phyloP scores from a whole-genome alignment of 2,113 vertebrate genomes.

The Chiloscyllium plagiosum region DNA sequence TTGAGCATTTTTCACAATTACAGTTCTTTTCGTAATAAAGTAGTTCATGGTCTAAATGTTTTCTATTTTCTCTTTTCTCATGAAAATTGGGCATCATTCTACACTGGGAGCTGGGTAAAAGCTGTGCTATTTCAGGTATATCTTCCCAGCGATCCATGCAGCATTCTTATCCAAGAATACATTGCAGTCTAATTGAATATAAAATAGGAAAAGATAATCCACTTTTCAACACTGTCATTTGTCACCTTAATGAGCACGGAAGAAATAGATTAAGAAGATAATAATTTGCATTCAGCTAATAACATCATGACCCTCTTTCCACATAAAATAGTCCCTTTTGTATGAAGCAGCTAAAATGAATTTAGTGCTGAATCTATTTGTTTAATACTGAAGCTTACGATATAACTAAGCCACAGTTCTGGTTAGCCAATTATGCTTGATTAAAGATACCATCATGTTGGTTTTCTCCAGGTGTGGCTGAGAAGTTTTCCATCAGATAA shows the following conservation, averaged over 20 bases:
- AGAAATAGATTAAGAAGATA: background rate
- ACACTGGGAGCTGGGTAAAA: background rate
- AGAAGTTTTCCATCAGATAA: background rate
- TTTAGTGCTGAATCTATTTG: background rate
- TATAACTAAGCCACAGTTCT: background rate
- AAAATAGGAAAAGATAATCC: background rate
- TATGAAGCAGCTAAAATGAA: background rate
- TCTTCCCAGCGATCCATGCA: background rate
- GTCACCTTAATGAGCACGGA: background rate
- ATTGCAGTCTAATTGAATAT: background rate
- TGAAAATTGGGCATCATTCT: background rate
- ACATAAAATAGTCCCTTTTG: conserved; percentile 2
- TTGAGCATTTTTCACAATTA: background rate
- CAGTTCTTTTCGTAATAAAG: background rate
- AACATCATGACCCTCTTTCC: background rate
- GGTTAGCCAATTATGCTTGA: background rate
- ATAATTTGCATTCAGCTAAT: background rate
- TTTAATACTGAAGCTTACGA: background rate
- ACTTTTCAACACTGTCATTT: background rate
- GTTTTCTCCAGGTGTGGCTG: too few species aligned
- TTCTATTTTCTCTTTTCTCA: background rate
- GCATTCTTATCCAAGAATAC: background rate
- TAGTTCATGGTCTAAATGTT: background rate
- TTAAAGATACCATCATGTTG: background rate
- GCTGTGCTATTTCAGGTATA: background rate